Evolutionary conservation across 1,140 invertebrate genomes (phyloP), one percentile per base, ranked within the genome.

Genomic region (Euborellia annulipes): DNA sequence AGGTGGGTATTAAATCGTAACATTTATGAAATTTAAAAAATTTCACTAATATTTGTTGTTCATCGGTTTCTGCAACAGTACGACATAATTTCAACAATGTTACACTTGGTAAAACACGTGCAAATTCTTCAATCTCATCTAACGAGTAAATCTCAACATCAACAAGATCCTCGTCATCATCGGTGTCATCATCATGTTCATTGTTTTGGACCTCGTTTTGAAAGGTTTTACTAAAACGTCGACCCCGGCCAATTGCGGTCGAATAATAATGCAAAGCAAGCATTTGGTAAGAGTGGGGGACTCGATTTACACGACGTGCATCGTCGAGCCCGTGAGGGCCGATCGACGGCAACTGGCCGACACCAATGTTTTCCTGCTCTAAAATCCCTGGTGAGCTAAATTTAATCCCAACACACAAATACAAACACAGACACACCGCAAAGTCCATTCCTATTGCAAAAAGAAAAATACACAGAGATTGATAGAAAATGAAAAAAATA

Each of bases 1-100:
- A 96, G 36, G 92, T 96, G 38, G 96, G 96, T 64, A 99, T 98
- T 57, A 98, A 74, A 72, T 98, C 95, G 69, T 98, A 98, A 64
- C 94, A 98, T 66, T 91, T 93, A 75, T 98, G 93, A 63, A 93
- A 93, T 65, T 93, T 91, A 79, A 98, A 98, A 72, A 99, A 97
- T 62, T 95, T 96, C 46, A 92, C 87, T 70, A 92, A 94, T 56
- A 95, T 91, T 66, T 92, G 85, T 55, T 85, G 87, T 64, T 94
- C 88, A 70, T 94, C 88, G 64, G 93, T 85, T 71, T 90, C 89
- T 94, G 83, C 42, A 87, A 88, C 45, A 59, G 50, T 43, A 62
- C 51, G 50, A 32, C 16, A 41, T 27, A 38, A 16, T 7, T 14
- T 2, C 17, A 41, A 50, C 19, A 45, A 22, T 30, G 27, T 16